These are phyloP conservation scores for Phacellophora camtschatica DNA, from an alignment of 30 jellyfish, hydroid and myxozoan genomes.

Conservation along the genomic window DNA sequence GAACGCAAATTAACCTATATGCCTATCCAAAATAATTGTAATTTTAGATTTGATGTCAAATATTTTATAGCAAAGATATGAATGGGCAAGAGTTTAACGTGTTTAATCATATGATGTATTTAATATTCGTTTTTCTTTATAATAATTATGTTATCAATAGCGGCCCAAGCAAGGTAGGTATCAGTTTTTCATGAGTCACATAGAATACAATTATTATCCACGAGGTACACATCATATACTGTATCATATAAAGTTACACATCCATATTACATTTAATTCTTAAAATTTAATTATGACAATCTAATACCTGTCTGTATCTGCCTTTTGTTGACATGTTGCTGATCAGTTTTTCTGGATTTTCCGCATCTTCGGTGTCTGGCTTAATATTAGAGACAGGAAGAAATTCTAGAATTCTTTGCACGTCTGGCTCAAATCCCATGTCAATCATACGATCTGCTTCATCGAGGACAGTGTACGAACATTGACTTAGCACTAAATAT, in stretches of 20 bases:
- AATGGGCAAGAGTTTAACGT: too few species aligned
- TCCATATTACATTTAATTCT: neutral
- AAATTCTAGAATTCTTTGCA: conserved; percentile 87
- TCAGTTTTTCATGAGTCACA: too few species aligned
- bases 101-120: too few species aligned
- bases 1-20: too few species aligned
- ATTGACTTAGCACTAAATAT: conserved; percentile 84
- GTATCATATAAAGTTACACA: neutral
- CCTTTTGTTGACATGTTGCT: conserved; percentile 63
- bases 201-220: too few species aligned
- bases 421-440: conserved; percentile 99
- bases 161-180: too few species aligned
- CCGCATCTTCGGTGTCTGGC: conserved; percentile 99
- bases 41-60: too few species aligned
- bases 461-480: conserved; percentile 97
- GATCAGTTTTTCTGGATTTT: conserved; percentile 78
- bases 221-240: too few species aligned
- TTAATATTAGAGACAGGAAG: conserved; percentile 87
- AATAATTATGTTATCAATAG: too few species aligned
- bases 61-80: too few species aligned
- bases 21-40: too few species aligned
- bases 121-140: too few species aligned
- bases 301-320: conserved; percentile 86
- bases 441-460: conserved; percentile 99
- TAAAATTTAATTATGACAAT: neutral